Evolutionary conservation across 2,888 invertebrate genomes (phyloP).

Genomic region (Terebella lapidaria): DNA sequence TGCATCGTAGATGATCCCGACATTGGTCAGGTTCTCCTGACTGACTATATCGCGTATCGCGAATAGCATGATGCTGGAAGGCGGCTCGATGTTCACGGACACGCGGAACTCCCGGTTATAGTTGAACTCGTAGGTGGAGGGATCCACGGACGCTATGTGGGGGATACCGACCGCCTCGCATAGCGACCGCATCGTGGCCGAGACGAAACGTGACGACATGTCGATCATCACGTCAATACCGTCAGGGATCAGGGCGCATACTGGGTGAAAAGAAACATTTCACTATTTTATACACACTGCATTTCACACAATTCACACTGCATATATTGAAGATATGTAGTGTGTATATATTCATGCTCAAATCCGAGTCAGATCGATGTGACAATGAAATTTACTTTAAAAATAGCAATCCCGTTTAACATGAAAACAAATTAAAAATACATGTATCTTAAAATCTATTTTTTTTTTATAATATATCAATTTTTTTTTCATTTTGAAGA

Average conservation of each 20-base stretch:
- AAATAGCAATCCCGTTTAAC: no score
- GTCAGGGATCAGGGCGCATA: slow-evolving; percentile 27
- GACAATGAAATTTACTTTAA: no score
- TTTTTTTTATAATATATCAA: no score
- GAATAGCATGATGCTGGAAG: slow-evolving; percentile 78
- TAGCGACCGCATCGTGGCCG: slow-evolving; percentile 34
- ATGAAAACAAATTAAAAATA: no score
- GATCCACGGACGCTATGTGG: slow-evolving; percentile 35
- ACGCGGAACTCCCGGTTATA: slow-evolving; percentile 6
- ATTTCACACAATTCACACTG: background rate
- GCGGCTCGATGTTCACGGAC: slow-evolving; percentile 63
- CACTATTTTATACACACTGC: no score
- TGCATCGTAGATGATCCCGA: slow-evolving; percentile 84
- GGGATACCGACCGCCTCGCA: slow-evolving; percentile 34
- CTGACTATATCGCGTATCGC: slow-evolving; percentile 75
- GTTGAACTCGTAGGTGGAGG: slow-evolving; percentile 9
- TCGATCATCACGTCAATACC: slow-evolving; percentile 34
- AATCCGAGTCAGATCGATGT: no score
- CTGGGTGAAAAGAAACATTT: slow-evolving; percentile 25
- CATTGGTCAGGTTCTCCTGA: slow-evolving; percentile 81
- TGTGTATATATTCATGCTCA: no score
- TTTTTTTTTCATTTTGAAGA: no score
- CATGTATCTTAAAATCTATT: no score
- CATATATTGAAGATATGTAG: no score
- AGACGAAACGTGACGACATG: slow-evolving; percentile 32